Conservation (phyloP, 2,888 invertebrate genomes). For the Drosophila diplacantha region DNA sequence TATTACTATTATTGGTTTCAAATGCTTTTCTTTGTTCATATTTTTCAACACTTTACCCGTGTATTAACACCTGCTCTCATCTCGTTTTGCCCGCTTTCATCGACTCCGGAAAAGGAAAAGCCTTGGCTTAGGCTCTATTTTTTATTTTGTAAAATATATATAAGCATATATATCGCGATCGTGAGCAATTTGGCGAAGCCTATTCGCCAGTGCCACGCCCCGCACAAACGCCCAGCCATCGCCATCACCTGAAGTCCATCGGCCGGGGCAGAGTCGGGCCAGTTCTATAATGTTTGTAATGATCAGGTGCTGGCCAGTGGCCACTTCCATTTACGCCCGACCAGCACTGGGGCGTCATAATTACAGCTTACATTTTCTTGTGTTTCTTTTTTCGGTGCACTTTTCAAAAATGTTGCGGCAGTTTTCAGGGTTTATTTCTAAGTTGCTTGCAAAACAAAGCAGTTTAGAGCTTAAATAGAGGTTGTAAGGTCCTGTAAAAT, state of each 20-base stretch:
- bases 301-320: slow-evolving; percentile 34
- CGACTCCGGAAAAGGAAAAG: not conserved
- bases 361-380: slow-evolving; percentile 19
- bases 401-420: not conserved
- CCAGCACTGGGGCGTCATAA: slow-evolving; percentile 30
- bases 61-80: not conserved
- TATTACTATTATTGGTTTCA: not conserved
- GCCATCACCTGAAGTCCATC: not conserved
- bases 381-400: slow-evolving; percentile 12
- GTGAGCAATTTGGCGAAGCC: slow-evolving; percentile 19
- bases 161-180: slow-evolving; percentile 13
- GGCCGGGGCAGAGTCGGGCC: slow-evolving; percentile 1
- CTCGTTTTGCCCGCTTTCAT: not conserved
- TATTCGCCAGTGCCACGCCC: slow-evolving; percentile 14
- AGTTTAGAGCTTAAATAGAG: not conserved
- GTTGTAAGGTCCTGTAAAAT: not conserved
- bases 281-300: slow-evolving; percentile 27
- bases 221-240: slow-evolving; percentile 13
- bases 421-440: not conserved
- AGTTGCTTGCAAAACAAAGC: not conserved
- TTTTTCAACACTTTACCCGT: no score
- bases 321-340: slow-evolving; percentile 18
- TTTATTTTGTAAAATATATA: not conserved
- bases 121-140: not conserved
- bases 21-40: not conserved